Conservation (phyloP, 1,140 invertebrate species). For the Lanistes nyassanus region DNA sequence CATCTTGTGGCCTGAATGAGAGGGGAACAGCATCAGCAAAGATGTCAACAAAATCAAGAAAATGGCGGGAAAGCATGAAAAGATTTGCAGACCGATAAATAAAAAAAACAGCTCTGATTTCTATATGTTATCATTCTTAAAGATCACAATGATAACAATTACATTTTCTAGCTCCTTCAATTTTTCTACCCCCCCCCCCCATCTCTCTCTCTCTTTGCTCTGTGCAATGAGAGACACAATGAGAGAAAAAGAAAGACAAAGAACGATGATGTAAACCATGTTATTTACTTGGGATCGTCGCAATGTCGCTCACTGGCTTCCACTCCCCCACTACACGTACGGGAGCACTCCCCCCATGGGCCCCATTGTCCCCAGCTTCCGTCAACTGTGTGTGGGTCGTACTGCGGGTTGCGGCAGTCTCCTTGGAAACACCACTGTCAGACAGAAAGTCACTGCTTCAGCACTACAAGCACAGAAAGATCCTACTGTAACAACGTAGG, state of each 20-base stretch:
- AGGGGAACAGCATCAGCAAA: not conserved
- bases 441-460: too few relatives aligned
- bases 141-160: too few relatives aligned
- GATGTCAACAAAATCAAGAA: too few relatives aligned
- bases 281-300: constrained; percentile 75
- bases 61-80: too few relatives aligned
- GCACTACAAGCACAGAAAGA: too few relatives aligned
- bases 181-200: not conserved
- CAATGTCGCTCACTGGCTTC: constrained; percentile 81
- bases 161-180: not conserved
- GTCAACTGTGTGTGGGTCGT: constrained; percentile 71
- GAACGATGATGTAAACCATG: not conserved
- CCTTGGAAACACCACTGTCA: constrained; percentile 83
- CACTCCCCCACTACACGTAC: constrained; percentile 88
- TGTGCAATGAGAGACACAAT: not conserved
- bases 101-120: too few relatives aligned
- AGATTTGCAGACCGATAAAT: too few relatives aligned
- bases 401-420: constrained; percentile 75
- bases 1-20: constrained; percentile 67
- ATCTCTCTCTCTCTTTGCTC: not conserved
- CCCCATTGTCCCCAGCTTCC: constrained; percentile 89
- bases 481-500: too few relatives aligned
- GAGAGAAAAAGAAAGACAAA: not conserved
- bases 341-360: constrained; percentile 79
- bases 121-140: too few relatives aligned